Conservation (phyloP, 1,140 invertebrate genomes). For the Harpegnathos saltator region DNA sequence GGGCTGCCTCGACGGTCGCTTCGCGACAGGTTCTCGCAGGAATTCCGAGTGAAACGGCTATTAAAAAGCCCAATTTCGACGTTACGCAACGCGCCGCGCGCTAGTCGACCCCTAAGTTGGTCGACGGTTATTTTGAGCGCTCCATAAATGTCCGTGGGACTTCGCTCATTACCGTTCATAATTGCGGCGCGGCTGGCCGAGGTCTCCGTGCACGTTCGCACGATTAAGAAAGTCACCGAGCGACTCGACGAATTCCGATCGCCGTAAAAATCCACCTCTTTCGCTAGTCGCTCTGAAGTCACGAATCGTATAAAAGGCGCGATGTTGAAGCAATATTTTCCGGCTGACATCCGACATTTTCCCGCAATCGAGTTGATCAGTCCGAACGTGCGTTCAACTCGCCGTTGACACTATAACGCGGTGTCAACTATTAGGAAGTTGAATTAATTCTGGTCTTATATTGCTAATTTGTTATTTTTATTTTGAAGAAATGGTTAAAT, state of each 20-base stretch:
- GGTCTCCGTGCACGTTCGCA: background rate
- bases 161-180: background rate
- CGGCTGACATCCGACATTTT: background rate
- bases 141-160: constrained; percentile 12
- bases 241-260: background rate
- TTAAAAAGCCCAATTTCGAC: constrained; percentile 12
- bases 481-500: too few species aligned
- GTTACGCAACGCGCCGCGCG: background rate
- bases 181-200: background rate
- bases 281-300: background rate
- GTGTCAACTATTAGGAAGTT: too few species aligned
- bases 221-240: background rate
- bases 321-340: background rate
- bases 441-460: too few species aligned
- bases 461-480: too few species aligned
- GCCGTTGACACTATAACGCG: too few species aligned
- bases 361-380: too few species aligned
- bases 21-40: background rate
- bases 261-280: background rate
- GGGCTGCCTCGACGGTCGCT: too few species aligned
- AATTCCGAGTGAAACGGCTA: background rate
- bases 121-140: background rate
- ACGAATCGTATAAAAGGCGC: too few species aligned
- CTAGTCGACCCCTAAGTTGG: background rate
- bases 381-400: too few species aligned